Base-by-base conservation (phyloP, 2,113 vertebrate genomes). In the Hyaena hyaena region DNA sequence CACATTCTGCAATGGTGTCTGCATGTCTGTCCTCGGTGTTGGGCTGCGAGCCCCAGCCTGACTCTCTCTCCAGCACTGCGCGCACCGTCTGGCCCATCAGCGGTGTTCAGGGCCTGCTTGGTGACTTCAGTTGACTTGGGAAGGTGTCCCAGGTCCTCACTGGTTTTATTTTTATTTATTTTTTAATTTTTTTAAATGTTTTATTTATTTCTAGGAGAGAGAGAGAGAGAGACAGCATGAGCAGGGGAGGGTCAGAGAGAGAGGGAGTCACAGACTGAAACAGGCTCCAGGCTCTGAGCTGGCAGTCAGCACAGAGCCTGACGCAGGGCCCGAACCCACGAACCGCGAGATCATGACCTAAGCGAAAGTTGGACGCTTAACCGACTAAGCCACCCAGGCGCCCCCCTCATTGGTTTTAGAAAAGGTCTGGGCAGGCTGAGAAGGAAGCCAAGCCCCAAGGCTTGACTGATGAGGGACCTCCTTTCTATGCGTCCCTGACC, bases 1-100 rank as follows among this genome's bases (percentile, higher is more conserved):
- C 48, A 12, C 66, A 1, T 39, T 53, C 92, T 10, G 0, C 10
- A 55, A 4, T 11, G 35, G 31, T 4, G 0, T 8, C 71, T 43
- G 26, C 9, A 4, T 3, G 69, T 43, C 14, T 21, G 4, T 65
- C 17, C 28, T 35, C 16, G 39, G 28, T 0, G 1, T 50, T 2
- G 45, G 48, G 66, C 50, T 93, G 15, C 15, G 6, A 50, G 26
- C 50, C 24, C 35, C 21, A 2, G 15, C 19, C 33, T 4, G 0
- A 31, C 39, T 73, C 23, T 58, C 2, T 26, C 88, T 58, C 50
- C 19, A 16, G 80, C 43, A 7, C n/a, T 26, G 0, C 21, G 23
- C 43, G 2, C 0, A 8, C 33, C n/a, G 31, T 7, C 45, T 2
- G 15, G 33, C 61, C 35, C 15, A 5, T 8, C 16, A 6, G 39